Base-by-base conservation (phyloP, 2,797 vertebrate genomes). In the Nyctalus aviator region DNA sequence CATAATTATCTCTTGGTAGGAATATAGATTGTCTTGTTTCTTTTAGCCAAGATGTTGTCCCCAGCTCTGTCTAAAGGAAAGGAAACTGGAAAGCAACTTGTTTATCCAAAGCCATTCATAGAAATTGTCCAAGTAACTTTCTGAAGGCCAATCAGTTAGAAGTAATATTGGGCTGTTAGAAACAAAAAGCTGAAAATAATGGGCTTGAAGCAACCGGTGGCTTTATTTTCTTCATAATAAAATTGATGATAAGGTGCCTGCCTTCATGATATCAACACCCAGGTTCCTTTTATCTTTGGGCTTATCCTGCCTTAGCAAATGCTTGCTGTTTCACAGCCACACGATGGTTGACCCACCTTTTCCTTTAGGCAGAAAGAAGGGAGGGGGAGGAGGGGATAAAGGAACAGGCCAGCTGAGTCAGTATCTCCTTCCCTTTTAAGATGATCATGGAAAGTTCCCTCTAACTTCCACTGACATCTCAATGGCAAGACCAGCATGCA, bases 201-300 rank as follows among this genome's bases (percentile, higher is more conserved):
- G 68, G 68, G 27, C 72, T 92, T 79, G 32, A 72, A 37, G 94
- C 75, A 76, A 62, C 14, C 14, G 23, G 48, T 21, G n/a, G 11
- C 18, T 93, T 94, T 71, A 25, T 94, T 91, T 84, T 85, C 76
- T 55, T 94, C 50, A 20, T 44, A 93, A 87, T 55, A 57, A 82
- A 77, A 57, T 59, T 23, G n/a, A 11, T 64, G 32, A 66, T 73
- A 72, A 78, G 18, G 0, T 53, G 59, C 3, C n/a, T 35, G 17
- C 25, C 12, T 73, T 92, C 32, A 44, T 79, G 64, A 30, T 57
- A 79, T 15, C 69, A 84, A 86, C 30, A 69, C 48, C 8, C n/a
- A 68, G 27, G 0, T 41, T 81, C 23, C 48, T 55, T 91, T 93
- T 17, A 69, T 55, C 53, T 89, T 81, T 89, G n/a, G 72, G 15